These are phyloP conservation scores for Danaus plexippus DNA, from an alignment of 1,140 invertebrate species.

Conservation along the genomic window DNA sequence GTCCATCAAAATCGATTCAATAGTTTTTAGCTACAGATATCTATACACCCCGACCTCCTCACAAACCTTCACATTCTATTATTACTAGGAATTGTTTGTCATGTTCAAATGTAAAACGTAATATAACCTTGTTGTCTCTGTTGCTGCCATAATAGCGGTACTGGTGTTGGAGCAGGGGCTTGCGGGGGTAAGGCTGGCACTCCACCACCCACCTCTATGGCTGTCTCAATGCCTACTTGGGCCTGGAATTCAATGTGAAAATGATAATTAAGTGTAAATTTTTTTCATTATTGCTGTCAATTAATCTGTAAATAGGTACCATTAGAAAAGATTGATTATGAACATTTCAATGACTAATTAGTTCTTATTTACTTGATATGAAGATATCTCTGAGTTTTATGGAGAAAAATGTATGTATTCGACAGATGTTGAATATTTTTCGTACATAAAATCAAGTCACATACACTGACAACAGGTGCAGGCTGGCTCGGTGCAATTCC, in stretches of 20 bases:
- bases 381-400: too few relatives aligned
- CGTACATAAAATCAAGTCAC: not conserved
- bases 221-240: slow-evolving; percentile 20
- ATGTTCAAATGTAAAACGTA: slow-evolving; percentile 3
- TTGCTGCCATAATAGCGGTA: slow-evolving; percentile 55
- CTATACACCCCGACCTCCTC: too few relatives aligned
- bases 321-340: too few relatives aligned
- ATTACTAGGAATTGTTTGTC: not conserved
- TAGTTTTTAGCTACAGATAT: too few relatives aligned
- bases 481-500: slow-evolving; percentile 60
- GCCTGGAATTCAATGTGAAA: slow-evolving; percentile 21
- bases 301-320: too few relatives aligned
- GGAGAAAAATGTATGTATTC: too few relatives aligned
- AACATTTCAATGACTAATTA: too few relatives aligned
- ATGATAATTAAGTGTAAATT: slow-evolving; percentile 1
- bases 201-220: slow-evolving; percentile 19
- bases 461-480: slow-evolving; percentile 23
- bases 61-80: not conserved
- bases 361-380: too few relatives aligned
- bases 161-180: slow-evolving; percentile 33
- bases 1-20: too few relatives aligned
- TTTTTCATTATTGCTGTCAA: too few relatives aligned
- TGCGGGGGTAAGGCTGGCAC: slow-evolving; percentile 28
- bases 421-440: too few relatives aligned
- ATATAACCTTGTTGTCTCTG: slow-evolving; percentile 57